These are phyloP conservation scores for Pelodiscus sinensis DNA, from an alignment of 2,113 vertebrate genomes.

Conservation along the genomic window DNA sequence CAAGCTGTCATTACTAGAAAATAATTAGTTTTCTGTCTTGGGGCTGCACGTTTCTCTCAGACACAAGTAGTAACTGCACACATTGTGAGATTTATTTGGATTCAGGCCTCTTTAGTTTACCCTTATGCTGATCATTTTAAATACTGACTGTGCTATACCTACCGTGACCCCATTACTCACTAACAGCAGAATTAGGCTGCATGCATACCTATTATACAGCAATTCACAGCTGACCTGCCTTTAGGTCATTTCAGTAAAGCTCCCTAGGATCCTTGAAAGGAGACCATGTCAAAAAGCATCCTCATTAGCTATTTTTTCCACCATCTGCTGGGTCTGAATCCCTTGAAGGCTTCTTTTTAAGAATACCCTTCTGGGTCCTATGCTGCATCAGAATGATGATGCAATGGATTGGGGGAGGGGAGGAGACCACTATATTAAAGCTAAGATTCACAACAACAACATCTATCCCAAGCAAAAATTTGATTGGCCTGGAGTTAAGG, in stretches of 20 bases:
- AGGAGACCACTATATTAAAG: background rate
- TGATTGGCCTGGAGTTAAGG: background rate
- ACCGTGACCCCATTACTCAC: background rate
- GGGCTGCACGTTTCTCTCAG: background rate
- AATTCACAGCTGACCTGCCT: slow-evolving; percentile 11
- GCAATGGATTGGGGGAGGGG: background rate
- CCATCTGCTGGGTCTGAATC: background rate
- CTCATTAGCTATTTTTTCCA: background rate
- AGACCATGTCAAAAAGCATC: slow-evolving; percentile 7
- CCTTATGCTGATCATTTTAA: slow-evolving; percentile 15
- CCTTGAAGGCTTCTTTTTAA: background rate
- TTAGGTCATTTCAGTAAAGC: slow-evolving; percentile 36
- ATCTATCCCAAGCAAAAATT: background rate
- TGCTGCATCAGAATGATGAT: background rate
- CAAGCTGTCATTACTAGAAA: slow-evolving; percentile 30
- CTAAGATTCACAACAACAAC: background rate
- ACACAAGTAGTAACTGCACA: slow-evolving; percentile 50
- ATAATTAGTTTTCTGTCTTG: slow-evolving; percentile 57
- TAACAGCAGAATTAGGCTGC: background rate
- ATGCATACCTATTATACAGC: background rate
- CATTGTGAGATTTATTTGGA: slow-evolving; percentile 41
- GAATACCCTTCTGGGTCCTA: background rate
- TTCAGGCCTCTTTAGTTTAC: slow-evolving; percentile 6
- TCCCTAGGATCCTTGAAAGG: background rate
- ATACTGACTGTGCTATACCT: accelerated